Evolutionary conservation across 2,888 invertebrate species (phyloP).

Genomic region (Bombyx huttoni): DNA sequence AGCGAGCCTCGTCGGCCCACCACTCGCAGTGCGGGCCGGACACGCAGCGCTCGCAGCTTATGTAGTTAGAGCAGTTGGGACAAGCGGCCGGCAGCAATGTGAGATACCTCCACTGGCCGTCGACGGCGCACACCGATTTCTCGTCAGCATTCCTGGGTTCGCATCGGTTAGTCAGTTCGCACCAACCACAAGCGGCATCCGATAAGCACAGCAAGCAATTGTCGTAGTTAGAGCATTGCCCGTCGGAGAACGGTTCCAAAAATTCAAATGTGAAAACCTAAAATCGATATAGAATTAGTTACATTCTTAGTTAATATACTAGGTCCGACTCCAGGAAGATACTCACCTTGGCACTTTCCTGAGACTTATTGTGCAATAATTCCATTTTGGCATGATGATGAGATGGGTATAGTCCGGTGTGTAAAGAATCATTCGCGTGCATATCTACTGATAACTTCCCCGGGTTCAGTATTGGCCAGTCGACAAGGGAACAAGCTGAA

Average conservation of each 20-base stretch:
- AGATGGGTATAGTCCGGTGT: constrained; percentile 72
- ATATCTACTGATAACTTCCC: constrained; percentile 78
- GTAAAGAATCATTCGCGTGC: constrained; percentile 75
- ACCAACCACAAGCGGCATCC: constrained; percentile 94
- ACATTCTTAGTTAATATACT: no score
- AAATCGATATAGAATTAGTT: constrained; percentile 5
- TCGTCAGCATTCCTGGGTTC: constrained; percentile 79
- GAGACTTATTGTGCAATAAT: constrained; percentile 80
- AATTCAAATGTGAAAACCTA: constrained; percentile 89
- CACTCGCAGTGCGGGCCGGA: constrained; percentile 88
- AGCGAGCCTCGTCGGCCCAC: constrained; percentile 93
- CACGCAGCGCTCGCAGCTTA: constrained; percentile 89
- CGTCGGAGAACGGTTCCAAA: constrained; percentile 89
- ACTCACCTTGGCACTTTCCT: constrained; percentile 79
- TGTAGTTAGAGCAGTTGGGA: constrained; percentile 90
- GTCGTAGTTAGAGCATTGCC: constrained; percentile 81
- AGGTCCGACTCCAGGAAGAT: neutral
- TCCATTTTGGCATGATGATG: constrained; percentile 87
- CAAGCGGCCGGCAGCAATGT: constrained; percentile 88
- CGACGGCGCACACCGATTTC: constrained; percentile 68
- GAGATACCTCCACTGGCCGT: constrained; percentile 82
- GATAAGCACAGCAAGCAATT: constrained; percentile 91
- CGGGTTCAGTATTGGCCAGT: constrained; percentile 76
- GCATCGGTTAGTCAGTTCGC: constrained; percentile 81
- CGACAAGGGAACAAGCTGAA: constrained; percentile 78